A percentile compares a stretch with the other conserved stretches of the same genome.
These are phyloP conservation scores for Microcaecilia unicolor DNA, from an alignment of 2,797 vertebrate genomes.

Conservation along the genomic window DNA sequence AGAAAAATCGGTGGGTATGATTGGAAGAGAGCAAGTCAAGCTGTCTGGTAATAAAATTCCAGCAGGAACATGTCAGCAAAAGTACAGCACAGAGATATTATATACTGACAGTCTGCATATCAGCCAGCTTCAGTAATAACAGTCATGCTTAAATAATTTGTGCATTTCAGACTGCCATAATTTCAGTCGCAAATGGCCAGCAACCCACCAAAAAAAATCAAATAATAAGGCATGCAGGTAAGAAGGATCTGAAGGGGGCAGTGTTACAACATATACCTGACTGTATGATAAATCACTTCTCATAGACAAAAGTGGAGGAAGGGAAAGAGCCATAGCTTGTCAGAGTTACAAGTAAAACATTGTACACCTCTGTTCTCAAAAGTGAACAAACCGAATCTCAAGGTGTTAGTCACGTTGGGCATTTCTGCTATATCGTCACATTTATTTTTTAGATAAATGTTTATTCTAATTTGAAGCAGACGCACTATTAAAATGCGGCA, in stretches of 20 bases:
- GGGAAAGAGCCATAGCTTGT: no score
- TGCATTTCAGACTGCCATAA: conserved; percentile 19
- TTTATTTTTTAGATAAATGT: no score
- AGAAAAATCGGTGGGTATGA: no score
- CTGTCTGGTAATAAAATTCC: conserved; percentile 35
- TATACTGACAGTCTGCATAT: conserved; percentile 37
- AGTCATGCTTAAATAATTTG: conserved; percentile 15
- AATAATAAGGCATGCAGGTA: conserved; percentile 5
- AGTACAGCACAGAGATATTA: conserved; percentile 18
- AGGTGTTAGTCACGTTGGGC: no score
- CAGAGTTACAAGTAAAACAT: no score
- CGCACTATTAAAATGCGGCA: no score
- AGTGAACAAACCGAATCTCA: no score
- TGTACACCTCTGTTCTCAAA: no score
- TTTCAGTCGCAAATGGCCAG: background rate
- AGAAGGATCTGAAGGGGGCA: conserved; percentile 21
- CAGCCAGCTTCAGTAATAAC: conserved; percentile 25
- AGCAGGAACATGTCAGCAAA: conserved; percentile 23
- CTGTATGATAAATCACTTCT: conserved; percentile 33
- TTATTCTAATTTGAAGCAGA: no score
- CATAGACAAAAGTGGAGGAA: no score
- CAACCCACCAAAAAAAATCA: conserved; percentile 22
- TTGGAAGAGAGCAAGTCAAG: no score
- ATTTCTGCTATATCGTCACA: no score
- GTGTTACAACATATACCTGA: background rate